Base-by-base conservation (phyloP, 2,888 invertebrate species). In the Cepaea hortensis region DNA sequence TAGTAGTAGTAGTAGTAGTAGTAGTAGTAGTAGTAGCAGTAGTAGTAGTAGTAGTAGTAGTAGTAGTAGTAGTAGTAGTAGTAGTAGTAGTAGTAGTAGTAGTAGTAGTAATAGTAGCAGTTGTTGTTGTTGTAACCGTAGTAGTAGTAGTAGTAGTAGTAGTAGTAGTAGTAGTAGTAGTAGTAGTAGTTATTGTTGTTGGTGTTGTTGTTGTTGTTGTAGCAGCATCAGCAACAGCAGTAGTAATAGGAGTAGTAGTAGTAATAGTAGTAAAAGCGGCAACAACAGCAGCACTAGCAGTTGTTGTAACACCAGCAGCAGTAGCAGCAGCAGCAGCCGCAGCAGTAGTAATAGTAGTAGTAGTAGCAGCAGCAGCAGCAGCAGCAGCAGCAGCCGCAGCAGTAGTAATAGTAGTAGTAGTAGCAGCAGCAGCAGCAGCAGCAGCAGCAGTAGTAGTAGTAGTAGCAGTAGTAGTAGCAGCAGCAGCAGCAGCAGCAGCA, bases 41-140 rank as follows among this genome's bases (percentile, higher is more conserved):
- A 18, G 75, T 75, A 75, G 75, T 75, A 75, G 75, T 75, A 75
- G 75, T 75, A 75, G 75, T 75, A 18, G 75, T 75, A 75, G 75
- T 75, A 18, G 75, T 75, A 75, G 75, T 75, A 18, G 75, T 75
- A 75, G 75, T 75, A 18, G 75, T 75, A 75, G 75, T 75, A 18
- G 75, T 75, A 75, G 75, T 75, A 18, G 75, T 75, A 75, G 75
- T 75, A 75, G 75, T 75, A 75, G 75, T 75, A 75, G 75, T 35
- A 73, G 73, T 35, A 35, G 0, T 35, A 73, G 73, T 73, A 13
- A 20, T 73, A 13, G 73, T 73, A 73, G 73, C 20, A 13, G 35
- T 35, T 35, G 35, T 35, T 35, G 35, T 35, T 35, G 35, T 35
- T 35, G 35, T 35, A 35, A 35, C 35, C 0, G 1, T 1, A 35